Base-by-base conservation (phyloP, 2,797 vertebrate species). In the Scleropages formosus region DNA sequence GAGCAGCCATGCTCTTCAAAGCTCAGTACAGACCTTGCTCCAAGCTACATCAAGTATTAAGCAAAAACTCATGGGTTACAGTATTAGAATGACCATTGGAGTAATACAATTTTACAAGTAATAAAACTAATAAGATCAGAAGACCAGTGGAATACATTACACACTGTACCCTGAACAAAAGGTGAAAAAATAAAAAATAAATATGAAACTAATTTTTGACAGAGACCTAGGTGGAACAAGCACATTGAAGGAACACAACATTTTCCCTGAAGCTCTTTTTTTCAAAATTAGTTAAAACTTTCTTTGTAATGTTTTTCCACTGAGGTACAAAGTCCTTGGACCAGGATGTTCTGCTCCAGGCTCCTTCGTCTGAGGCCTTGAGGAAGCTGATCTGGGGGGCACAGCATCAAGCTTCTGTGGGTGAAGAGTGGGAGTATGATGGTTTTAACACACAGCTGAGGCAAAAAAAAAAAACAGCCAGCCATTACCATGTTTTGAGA, bases 371-470 rank as follows among this genome's bases (percentile, higher is more conserved):
- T 27, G 16, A 16, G 68, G 51, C 47, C 3, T 16, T 24, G 24
- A 90, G 91, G 89, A 90, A 93, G 92, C 70, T 87, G 84, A 76
- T 72, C 79, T 80, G 81, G 82, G 78, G 3, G 61, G 39, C 69
- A 75, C 78, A 77, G 82, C 39, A 63, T 93, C 87, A 93, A 75
- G 93, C 91, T 78, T 93, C 91, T 92, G 77, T 4, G 16, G 11
- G 79, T 1, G 73, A 69, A 24, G 20, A 81, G 11, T 77, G 70
- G 72, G 27, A 16, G 0, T 1, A 13, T 44, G 7, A 16, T 60
- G 10, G 10, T 20, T 22, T 4, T 49, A 44, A 13, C 24, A 62
- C 4, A 15, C 31, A 75, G 27, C 22, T 49, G 51, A 44, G 15
- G 20, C 26, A 39, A 31, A 2, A 39, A 31, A 39, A 31, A 39